These are phyloP conservation scores for Hippocampus guttulatus DNA, from an alignment of 2,113 vertebrate genomes.

Conservation along the genomic window DNA sequence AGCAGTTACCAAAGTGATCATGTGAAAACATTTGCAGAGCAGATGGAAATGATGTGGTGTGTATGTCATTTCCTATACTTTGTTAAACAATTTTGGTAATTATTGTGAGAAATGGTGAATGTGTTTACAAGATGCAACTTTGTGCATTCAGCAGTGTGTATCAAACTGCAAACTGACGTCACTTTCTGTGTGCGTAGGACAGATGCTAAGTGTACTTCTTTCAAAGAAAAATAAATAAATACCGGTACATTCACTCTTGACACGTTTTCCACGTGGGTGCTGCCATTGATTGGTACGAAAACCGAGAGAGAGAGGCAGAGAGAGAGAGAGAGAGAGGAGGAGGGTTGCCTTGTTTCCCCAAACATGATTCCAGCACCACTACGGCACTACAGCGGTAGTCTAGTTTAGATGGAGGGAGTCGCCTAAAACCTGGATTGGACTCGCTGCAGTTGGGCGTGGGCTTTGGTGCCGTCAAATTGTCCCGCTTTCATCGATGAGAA, in stretches of 20 bases:
- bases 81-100: background rate
- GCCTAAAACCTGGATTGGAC: constrained; percentile 69
- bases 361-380: constrained; percentile 12
- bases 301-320: background rate
- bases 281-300: constrained; percentile 2
- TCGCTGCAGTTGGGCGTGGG: constrained; percentile 66
- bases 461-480: constrained; percentile 42
- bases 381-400: constrained; percentile 7
- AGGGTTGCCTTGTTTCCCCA: background rate
- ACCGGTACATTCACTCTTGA: background rate
- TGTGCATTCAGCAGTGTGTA: background rate
- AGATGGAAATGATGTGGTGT: background rate
- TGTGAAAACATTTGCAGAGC: background rate
- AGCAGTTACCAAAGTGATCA: background rate
- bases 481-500: constrained; percentile 34
- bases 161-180: background rate
- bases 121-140: background rate
- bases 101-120: background rate
- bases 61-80: background rate
- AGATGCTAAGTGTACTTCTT: background rate
- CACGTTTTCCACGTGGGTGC: constrained; percentile 21
- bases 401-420: constrained; percentile 36
- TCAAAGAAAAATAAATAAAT: background rate
- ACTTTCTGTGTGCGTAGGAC: background rate
- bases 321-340: constrained; percentile 3